Conservation (phyloP, 2,888 invertebrate genomes). For the Cephalotes varians region DNA sequence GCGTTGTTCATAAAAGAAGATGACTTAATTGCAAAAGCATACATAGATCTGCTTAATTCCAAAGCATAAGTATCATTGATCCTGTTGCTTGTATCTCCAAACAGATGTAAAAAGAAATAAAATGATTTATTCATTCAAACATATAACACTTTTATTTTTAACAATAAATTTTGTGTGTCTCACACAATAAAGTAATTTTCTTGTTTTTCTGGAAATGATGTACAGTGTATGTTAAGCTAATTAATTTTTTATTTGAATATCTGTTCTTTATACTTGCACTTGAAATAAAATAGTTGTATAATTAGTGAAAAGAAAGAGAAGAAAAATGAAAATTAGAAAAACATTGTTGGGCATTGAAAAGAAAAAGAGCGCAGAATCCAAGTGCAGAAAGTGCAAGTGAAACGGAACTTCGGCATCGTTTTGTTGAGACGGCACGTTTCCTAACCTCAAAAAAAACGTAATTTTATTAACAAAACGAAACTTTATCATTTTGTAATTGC, state of each 20-base stretch:
- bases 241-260: background rate
- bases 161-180: background rate
- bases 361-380: background rate
- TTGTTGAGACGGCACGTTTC: background rate
- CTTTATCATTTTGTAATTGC: slow-evolving; percentile 9
- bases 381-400: background rate
- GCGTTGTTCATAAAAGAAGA: slow-evolving; percentile 88
- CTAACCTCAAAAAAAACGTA: slow-evolving; percentile 1
- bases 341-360: background rate
- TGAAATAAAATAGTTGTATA: background rate
- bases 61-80: background rate
- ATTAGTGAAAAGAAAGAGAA: background rate
- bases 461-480: background rate
- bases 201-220: background rate
- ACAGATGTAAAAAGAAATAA: background rate
- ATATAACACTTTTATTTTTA: background rate
- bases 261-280: background rate
- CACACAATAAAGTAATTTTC: background rate
- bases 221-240: background rate
- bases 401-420: background rate
- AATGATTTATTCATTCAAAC: background rate
- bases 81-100: background rate
- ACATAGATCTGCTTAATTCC: slow-evolving; percentile 89
- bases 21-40: slow-evolving; percentile 91
- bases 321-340: background rate